Base-by-base conservation (phyloP, 1,140 invertebrate species). In the Idris sp. region DNA sequence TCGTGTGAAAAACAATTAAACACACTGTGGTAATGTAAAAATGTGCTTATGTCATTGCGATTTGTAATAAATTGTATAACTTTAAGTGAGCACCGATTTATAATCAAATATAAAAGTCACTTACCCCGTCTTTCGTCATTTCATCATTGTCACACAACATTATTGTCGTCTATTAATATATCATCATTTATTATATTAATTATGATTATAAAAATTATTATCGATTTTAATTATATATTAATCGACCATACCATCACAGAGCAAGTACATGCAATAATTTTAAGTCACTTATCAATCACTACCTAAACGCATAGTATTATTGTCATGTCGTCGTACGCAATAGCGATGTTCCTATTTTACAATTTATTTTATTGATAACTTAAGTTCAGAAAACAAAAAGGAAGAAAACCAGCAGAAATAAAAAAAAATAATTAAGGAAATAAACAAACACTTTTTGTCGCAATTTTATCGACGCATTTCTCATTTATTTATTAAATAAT, bases 331-430 rank as follows among this genome's bases (percentile, higher is more conserved):
- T 80, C 65, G 71, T 78, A 80, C 40, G 71, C 77, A 82, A 82
- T 83, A 83, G 81, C 72, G 72, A 83, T 83, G 79, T 82, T 84
- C 78, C 80, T 83, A 83, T 81, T 83, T 83, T 83, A 73, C 65
- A 61, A n/a, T 82, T 83, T 76, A 40, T 79, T 80, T 81, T 75
- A 77, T n/a, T n/a, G n/a, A n/a, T 81, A 80, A 71, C 59, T 59
- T 74, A 76, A 68, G 74, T 79, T 77, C 69, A 58, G 79, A 69
- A 74, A 81, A n/a, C n/a, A n/a, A n/a, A n/a, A n/a, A n/a, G n/a
- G n/a, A n/a, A n/a, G n/a, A n/a, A n/a, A n/a, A n/a, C n/a, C n/a
- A n/a, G n/a, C n/a, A n/a, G n/a, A n/a, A n/a, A n/a, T n/a, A n/a
- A n/a, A n/a, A n/a, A n/a, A n/a, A n/a, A n/a, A n/a, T n/a, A n/a